Evolutionary conservation across 2,113 vertebrate species (phyloP), one percentile per base, ranked within the genome.

Genomic region (Orthonyx spaldingii): DNA sequence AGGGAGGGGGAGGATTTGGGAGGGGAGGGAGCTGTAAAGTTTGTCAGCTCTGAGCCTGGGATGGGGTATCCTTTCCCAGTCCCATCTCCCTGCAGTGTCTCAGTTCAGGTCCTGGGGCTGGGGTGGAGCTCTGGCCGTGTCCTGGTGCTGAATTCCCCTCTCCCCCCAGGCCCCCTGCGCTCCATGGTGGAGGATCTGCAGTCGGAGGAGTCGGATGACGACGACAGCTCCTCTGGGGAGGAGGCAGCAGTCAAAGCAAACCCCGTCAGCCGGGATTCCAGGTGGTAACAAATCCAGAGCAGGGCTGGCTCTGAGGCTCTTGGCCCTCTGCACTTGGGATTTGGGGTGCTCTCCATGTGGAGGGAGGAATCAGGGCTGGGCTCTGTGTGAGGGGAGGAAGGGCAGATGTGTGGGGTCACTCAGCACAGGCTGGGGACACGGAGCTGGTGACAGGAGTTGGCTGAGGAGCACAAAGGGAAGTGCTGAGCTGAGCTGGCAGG

Each of bases 111-210:
- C 33, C 27, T 23, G 24, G 26, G 47, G 33, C 35, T 47, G 0
- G 1, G 65, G 0, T 27, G 80, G 64, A 5, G 53, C 5, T 55
- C 69, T 61, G 7, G 18, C 0, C 0, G 0, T 76, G 44, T 44
- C 23, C 49, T 23, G 3, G 1, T 56, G 39, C 3, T 88, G 39
- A 93, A 4, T 6, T 42, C 2, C 65, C 47, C 39, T 42, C 7
- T 66, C 13, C 23, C 22, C 39, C 47, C 71, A 99, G 99, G 99
- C 10, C 99, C 99, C 0, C 97, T 99, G 71, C 98, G 99, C 78
- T 99, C 99, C 47, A 99, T 99, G 99, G 99, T 99, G 95, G 99
- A 99, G 88, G 98, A 99, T 90, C 98, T 99, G 91, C 99, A 99
- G 97, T 99, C 99, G 0, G 99, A 99, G 61, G 99, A 99, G 92